Percentiles rank a stretch among this genome's conserved stretches.
Evolutionary conservation across 2,797 vertebrate species (phyloP).

Genomic region (Sebastes hubbsi): DNA sequence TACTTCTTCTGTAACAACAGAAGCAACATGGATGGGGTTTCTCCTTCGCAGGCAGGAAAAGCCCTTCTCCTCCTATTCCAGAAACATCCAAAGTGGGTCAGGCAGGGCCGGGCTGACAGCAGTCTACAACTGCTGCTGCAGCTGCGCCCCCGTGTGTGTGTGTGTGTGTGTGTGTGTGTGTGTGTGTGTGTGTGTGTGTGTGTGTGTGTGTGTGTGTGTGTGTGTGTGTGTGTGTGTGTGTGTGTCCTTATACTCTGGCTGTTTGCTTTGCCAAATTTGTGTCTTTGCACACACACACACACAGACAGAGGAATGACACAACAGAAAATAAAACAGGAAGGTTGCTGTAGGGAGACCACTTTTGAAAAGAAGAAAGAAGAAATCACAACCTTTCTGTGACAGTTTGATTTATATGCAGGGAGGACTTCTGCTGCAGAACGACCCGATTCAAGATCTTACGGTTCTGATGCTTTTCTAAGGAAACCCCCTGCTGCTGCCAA

Average conservation of each 20-base stretch:
- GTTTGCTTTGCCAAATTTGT: slow-evolving; percentile 41
- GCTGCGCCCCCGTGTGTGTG: slow-evolving; percentile 35
- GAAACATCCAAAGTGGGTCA: slow-evolving; percentile 84
- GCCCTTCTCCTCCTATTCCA: slow-evolving; percentile 76
- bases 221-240: slow-evolving; percentile 28
- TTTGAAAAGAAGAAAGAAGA: background rate
- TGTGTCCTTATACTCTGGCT: background rate
- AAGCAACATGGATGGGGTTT: slow-evolving; percentile 22
- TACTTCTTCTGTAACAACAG: slow-evolving; percentile 52
- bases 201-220: background rate
- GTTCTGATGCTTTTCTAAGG: slow-evolving; percentile 46
- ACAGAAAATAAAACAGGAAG: slow-evolving; percentile 35
- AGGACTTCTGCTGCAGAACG: slow-evolving; percentile 31
- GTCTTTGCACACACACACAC: background rate
- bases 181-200: slow-evolving; percentile 4
- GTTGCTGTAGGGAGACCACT: slow-evolving; percentile 2
- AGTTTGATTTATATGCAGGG: slow-evolving; percentile 45
- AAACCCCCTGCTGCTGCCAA: slow-evolving; percentile 59
- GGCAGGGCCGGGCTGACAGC: slow-evolving; percentile 72
- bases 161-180: slow-evolving; percentile 8
- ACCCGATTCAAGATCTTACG: slow-evolving; percentile 27
- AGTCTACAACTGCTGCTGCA: slow-evolving; percentile 70
- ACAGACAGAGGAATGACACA: slow-evolving; percentile 31
- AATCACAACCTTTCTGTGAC: slow-evolving; percentile 31
- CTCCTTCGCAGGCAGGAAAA: slow-evolving; percentile 76